Base-by-base conservation (phyloP, 2,888 invertebrate species). In the Tachystola acroxantha region DNA sequence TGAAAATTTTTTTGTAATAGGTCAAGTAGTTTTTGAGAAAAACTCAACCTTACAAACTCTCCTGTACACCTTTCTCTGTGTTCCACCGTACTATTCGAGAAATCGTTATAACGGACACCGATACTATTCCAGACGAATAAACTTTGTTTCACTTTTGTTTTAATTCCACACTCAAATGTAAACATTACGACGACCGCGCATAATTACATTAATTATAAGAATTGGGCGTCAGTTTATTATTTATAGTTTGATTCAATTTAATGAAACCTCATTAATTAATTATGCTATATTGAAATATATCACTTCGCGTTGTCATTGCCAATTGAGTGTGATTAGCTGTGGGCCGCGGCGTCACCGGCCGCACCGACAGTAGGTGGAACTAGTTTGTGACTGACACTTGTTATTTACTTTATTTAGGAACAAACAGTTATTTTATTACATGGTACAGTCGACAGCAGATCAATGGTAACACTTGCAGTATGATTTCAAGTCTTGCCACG, bases 211-310 rank as follows among this genome's bases (percentile, higher is more conserved):
- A 42, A 30, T 24, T 32, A 12, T 9, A 32, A 9, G 13, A 25
- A 32, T 25, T 16, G 6, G 16, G 10, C 10, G 30, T 12, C 10
- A 12, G 32, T 10, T 19, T 16, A 16, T 37, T 19, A 32, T 9
- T 29, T 28, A 32, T 10, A 6, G 20, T 5, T 26, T 10, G 19
- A 13, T 29, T 13, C 43, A 35, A 45, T 45, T 42, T 43, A 19
- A 46, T 50, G 42, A 46, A 38, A 37, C 39, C 40, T 43, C 40
- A 41, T 33, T 44, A 41, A 42, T 45, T 43, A 43, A 43, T 42
- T 27, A 40, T 32, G 31, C 5, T 27, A 36, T 42, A 38, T 45
- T 39, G 38, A 37, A 42, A 39, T 42, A 47, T 43, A 42, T 43
- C 34, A 25, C 9, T 13, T 19, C 24, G 32, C 27, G 39, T 32